Evolutionary conservation across 2,113 vertebrate genomes (phyloP).

Genomic region (Hylia prasina): DNA sequence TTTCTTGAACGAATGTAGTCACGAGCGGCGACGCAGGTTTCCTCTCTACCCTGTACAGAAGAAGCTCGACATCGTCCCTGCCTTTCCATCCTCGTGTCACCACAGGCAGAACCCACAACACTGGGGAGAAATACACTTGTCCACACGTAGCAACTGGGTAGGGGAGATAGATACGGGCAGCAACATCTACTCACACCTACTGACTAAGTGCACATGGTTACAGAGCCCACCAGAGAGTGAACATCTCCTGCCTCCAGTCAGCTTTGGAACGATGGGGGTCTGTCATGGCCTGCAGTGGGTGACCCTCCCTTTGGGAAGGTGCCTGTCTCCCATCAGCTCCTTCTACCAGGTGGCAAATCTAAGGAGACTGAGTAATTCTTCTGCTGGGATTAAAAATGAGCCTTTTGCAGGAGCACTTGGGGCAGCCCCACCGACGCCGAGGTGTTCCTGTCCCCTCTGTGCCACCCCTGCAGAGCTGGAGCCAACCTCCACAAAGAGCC

Average conservation of each 20-base stretch:
- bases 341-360: not conserved
- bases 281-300: not conserved
- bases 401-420: not conserved
- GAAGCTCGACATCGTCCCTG: slow-evolving; percentile 4
- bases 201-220: slow-evolving; percentile 62
- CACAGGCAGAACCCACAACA: slow-evolving; percentile 58
- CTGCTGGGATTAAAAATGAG: not conserved
- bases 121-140: slow-evolving; percentile 51
- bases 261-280: not conserved
- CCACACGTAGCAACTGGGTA: slow-evolving; percentile 63
- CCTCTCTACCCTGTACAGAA: slow-evolving; percentile 39
- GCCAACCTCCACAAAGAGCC: not conserved
- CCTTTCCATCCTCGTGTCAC: not conserved
- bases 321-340: not conserved
- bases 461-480: not conserved
- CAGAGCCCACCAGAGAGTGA: slow-evolving; percentile 13
- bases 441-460: not conserved
- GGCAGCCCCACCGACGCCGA: not conserved
- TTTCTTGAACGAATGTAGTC: slow-evolving; percentile 52
- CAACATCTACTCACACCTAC: slow-evolving; percentile 64
- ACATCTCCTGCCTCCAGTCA: not conserved
- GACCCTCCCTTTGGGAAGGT: not conserved
- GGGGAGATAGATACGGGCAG: slow-evolving; percentile 64
- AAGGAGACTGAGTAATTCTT: not conserved
- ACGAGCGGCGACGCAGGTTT: slow-evolving; percentile 37